Evolutionary conservation across 2,113 vertebrate species (phyloP).

Genomic region (Scolopax mira): DNA sequence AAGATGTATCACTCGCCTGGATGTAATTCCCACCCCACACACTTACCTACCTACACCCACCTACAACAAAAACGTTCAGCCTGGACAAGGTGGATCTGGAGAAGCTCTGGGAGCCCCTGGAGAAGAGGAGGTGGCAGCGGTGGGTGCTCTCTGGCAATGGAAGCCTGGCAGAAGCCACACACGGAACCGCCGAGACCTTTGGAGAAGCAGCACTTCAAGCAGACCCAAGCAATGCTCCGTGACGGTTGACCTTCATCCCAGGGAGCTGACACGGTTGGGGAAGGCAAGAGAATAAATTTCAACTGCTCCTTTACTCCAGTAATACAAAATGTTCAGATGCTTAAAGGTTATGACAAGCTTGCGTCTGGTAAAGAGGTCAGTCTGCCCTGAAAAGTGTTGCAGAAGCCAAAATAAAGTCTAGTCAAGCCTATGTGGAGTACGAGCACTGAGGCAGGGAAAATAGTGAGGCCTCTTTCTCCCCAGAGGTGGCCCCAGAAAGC

Average conservation of each 20-base stretch:
- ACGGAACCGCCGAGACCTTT: not conserved
- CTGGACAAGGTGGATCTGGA: not conserved
- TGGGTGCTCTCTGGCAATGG: not conserved
- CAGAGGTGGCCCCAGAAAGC: conserved; percentile 51
- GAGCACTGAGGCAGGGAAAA: conserved; percentile 43
- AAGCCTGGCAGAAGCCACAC: not conserved
- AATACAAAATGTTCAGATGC: conserved; percentile 22
- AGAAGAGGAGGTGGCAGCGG: not conserved
- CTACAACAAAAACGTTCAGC: rapidly evolving
- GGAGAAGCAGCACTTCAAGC: not conserved
- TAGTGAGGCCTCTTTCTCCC: conserved; percentile 52
- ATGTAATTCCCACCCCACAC: not conserved
- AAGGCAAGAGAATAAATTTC: conserved; percentile 15
- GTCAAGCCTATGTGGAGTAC: conserved; percentile 23
- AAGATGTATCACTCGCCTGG: not conserved
- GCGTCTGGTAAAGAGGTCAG: conserved; percentile 65
- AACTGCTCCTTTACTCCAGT: not conserved
- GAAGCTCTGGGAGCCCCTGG: not conserved
- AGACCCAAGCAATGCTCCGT: not conserved
- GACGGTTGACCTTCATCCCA: not conserved
- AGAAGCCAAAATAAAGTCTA: conserved; percentile 73
- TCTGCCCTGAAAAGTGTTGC: conserved; percentile 38
- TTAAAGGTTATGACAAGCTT: conserved; percentile 37
- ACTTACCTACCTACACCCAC: not conserved
- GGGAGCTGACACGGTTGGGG: not conserved